Evolutionary conservation across 2,888 invertebrate species (phyloP), one percentile per base, ranked within the genome.

Genomic region (Azorinus chamasolen): DNA sequence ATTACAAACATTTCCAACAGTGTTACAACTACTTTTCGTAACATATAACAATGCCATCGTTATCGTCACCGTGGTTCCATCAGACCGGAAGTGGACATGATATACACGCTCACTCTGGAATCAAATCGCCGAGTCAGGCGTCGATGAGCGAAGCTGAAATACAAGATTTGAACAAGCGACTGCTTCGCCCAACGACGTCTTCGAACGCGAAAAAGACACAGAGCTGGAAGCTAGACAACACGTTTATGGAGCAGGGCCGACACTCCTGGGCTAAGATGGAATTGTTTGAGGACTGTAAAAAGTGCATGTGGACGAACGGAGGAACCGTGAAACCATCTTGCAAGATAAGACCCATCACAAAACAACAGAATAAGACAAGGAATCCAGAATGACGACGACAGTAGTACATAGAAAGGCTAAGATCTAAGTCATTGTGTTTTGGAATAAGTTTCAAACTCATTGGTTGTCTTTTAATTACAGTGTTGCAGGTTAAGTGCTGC

Each of bases 211-310:
- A 87, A 39, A 62, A 76, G 27, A 77, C 86, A 10, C 80, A 85
- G n/a, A 70, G 83, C 27, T 87, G 87, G 87, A 87, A 88, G 55
- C 71, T 82, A 48, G 85, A 88, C 32, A 80, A 81, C 32, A 72
- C 85, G 1, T 89, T 83, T 68, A 85, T 88, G 86, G 88, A 87
- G 37, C 74, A 73, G 10, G 88, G 88, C 0, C 71, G 86, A 5
- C 88, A 89, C 64, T 80, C 88, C 2, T 90, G 90, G 90, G 66
- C 85, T 20, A 89, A 88, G 75, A 89, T 89, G 90, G 87, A 88
- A 37, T 80, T 89, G 14, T 88, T 87, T 58, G 84, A 84, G 18
- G 90, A 90, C 74, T 86, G 86, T 64, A 88, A 89, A 62, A 87
- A 86, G 25, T 88, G 88, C 37, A 84, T 89, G 85, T 90, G 89